Percentiles rank a stretch among this genome's conserved stretches.
phyloP scores from a whole-genome alignment of 1,140 invertebrate genomes.

The Tetramorium alpestre region DNA sequence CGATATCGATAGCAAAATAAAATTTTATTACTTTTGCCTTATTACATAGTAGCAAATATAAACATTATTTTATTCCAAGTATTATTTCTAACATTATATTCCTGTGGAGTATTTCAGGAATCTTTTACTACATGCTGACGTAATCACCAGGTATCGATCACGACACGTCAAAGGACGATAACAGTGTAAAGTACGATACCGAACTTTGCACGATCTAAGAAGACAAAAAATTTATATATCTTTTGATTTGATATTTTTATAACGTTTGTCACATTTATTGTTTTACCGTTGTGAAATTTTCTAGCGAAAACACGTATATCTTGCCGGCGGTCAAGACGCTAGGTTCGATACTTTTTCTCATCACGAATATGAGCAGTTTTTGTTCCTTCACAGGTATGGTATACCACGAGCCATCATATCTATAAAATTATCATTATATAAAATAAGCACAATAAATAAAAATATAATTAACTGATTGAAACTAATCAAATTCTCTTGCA shows the following conservation, averaged over 20 bases:
- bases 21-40: background rate
- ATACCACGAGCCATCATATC: constrained; percentile 40
- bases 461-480: background rate
- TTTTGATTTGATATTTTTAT: background rate
- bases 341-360: background rate
- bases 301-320: constrained; percentile 20
- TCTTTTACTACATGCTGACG: background rate
- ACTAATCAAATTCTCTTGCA: background rate
- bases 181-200: constrained; percentile 15
- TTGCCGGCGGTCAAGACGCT: constrained; percentile 15
- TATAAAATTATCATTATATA: background rate
- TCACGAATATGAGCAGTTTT: background rate
- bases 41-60: background rate
- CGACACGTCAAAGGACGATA: background rate
- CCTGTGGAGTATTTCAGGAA: background rate
- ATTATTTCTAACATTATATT: background rate
- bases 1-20: constrained; percentile 10
- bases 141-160: background rate
- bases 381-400: background rate
- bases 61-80: background rate
- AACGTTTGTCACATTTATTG: background rate
- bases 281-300: constrained; percentile 29
- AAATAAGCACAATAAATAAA: background rate
- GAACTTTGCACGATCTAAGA: background rate
- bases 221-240: background rate